Evolutionary conservation across 1,140 invertebrate species (phyloP).

Genomic region (Drosophila lini): DNA sequence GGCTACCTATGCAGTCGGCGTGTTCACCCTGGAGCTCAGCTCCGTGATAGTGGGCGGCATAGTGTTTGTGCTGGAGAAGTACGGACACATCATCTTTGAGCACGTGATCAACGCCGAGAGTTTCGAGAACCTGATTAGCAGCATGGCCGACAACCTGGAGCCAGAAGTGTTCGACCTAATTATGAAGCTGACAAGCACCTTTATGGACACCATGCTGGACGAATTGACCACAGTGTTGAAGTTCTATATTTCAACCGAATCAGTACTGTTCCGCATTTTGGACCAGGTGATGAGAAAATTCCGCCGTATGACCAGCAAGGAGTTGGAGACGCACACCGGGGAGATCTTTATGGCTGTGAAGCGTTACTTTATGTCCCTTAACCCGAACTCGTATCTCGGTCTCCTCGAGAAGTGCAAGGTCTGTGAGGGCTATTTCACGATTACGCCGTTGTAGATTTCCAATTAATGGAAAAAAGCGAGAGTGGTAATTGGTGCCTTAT

Average conservation of each 20-base stretch:
- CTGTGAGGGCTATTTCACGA: constrained; percentile 45
- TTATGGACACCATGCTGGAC: constrained; percentile 45
- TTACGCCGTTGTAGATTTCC: constrained; percentile 29
- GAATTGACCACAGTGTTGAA: constrained; percentile 29
- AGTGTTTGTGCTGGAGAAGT: constrained; percentile 9
- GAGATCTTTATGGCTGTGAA: constrained; percentile 25
- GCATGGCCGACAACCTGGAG: constrained; percentile 22
- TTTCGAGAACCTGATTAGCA: constrained; percentile 34
- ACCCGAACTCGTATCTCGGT: constrained; percentile 51
- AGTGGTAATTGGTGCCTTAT: constrained; percentile 23
- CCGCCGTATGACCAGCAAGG: rapidly evolving
- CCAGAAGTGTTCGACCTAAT: constrained; percentile 18
- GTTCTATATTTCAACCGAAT: constrained; percentile 59
- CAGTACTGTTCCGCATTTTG: constrained; percentile 49
- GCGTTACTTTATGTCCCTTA: constrained; percentile 51
- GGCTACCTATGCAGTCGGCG: constrained; percentile 36
- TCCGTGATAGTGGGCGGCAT: constrained; percentile 33
- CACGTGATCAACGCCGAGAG: constrained; percentile 49
- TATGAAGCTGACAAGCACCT: constrained; percentile 28
- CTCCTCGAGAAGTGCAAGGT: constrained; percentile 25
- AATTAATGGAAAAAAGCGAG: background rate
- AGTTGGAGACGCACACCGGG: background rate
- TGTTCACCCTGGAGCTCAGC: constrained; percentile 31
- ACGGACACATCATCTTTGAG: constrained; percentile 34
- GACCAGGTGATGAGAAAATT: constrained; percentile 20